Evolutionary conservation across 1,140 invertebrate species (phyloP).

Genomic region (Drosophila pseudoobscura): DNA sequence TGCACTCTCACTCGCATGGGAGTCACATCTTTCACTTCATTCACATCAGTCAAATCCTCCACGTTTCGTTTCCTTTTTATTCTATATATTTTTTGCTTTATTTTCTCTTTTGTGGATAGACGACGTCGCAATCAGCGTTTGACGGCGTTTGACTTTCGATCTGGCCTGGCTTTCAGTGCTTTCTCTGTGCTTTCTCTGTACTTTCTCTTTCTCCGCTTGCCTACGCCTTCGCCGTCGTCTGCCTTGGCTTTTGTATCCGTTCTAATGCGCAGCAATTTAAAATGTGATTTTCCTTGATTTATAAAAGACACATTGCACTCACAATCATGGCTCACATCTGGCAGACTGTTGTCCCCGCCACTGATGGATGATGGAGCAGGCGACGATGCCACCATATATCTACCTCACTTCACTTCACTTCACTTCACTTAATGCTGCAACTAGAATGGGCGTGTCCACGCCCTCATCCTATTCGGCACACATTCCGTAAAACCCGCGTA

Average conservation of each 20-base stretch:
- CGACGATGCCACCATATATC: no score
- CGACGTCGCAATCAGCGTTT: constrained; percentile 72
- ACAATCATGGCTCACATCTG: constrained; percentile 31
- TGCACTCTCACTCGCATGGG: no score
- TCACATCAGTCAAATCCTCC: constrained; percentile 57
- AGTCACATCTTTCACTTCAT: constrained; percentile 53
- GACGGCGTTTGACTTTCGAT: constrained; percentile 71
- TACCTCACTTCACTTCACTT: constrained; percentile 16
- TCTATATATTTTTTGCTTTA: constrained; percentile 10
- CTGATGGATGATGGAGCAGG: no score
- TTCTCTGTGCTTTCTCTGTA: no score
- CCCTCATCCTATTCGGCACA: constrained; percentile 51
- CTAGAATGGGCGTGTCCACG: constrained; percentile 22
- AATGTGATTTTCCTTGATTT: constrained; percentile 79
- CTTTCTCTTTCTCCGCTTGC: constrained; percentile 6
- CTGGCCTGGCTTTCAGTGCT: constrained; percentile 19
- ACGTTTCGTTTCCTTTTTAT: constrained; percentile 24
- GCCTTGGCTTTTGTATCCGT: constrained; percentile 61
- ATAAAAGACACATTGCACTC: constrained; percentile 77
- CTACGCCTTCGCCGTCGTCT: neutral
- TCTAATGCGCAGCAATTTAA: constrained; percentile 77
- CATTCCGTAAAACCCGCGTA: constrained; percentile 28
- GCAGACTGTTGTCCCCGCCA: constrained; percentile 10
- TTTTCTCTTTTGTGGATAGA: constrained; percentile 35
- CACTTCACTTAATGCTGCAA: constrained; percentile 38